A percentile compares a stretch with the other conserved stretches of the same genome.
Conservation (phyloP, 2,797 vertebrate genomes). For the Arctocebus calabarensis region DNA sequence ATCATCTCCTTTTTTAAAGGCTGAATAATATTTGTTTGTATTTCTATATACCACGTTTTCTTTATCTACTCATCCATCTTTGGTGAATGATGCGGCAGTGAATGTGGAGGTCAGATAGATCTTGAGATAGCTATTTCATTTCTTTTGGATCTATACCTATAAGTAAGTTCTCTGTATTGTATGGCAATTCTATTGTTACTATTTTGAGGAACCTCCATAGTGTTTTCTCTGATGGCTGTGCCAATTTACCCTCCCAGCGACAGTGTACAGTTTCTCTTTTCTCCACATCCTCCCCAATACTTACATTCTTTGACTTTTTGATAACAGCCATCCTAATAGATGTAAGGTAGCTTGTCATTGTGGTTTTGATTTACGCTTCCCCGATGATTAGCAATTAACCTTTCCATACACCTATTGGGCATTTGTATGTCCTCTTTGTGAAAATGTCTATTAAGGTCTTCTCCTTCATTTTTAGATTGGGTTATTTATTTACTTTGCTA, state of each 20-base stretch:
- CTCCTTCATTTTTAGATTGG: not conserved
- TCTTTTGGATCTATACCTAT: not conserved
- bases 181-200: not conserved
- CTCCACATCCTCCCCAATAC: not conserved
- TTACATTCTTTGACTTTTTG: not conserved
- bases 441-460: not conserved
- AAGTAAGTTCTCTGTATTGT: not conserved
- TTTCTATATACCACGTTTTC: not conserved
- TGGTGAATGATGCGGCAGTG: not conserved
- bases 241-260: not conserved
- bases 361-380: not conserved
- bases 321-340: not conserved
- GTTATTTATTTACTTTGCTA: not conserved
- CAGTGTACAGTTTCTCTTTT: not conserved
- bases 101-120: not conserved
- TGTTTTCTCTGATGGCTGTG: not conserved
- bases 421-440: not conserved
- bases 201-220: not conserved
- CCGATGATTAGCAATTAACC: not conserved
- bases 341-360: not conserved
- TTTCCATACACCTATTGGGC: not conserved
- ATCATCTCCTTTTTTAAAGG: not conserved
- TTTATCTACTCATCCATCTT: not conserved
- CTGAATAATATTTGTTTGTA: not conserved
- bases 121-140: not conserved